Conservation (phyloP, 2,797 vertebrate species). For the Argentina silus region DNA sequence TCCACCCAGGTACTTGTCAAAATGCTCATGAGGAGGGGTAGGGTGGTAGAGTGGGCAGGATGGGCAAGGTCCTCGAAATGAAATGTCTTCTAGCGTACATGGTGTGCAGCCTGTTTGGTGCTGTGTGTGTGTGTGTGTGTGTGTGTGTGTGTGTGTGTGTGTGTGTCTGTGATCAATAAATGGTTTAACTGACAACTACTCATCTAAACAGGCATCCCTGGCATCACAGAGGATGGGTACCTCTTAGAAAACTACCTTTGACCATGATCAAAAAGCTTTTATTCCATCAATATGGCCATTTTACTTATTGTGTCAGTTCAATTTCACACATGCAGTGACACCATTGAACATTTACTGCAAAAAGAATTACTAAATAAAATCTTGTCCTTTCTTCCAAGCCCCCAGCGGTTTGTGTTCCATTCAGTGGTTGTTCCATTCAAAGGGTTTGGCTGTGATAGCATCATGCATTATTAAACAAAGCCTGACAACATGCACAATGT, state of each 20-base stretch:
- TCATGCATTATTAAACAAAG: conserved; percentile 82
- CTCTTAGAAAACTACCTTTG: conserved; percentile 35
- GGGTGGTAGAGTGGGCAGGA: neutral
- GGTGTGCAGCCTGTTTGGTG: too few species aligned
- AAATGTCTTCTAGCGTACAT: too few species aligned
- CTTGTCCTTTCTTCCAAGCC: conserved; percentile 64
- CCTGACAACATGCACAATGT: conserved; percentile 79
- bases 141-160: conserved; percentile 11
- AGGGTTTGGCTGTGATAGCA: conserved; percentile 78
- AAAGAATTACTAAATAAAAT: conserved; percentile 44
- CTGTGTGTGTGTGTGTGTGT: neutral
- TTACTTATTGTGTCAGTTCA: conserved; percentile 29
- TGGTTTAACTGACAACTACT: neutral
- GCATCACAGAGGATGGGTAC: conserved; percentile 7
- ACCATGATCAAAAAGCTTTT: conserved; percentile 8
- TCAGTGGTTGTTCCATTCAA: conserved; percentile 73
- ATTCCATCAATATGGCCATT: conserved; percentile 31
- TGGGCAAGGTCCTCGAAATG: conserved; percentile 1
- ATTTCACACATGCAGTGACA: conserved; percentile 43
- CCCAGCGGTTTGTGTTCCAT: conserved; percentile 75
- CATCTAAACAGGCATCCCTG: conserved; percentile 15
- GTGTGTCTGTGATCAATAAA: conserved; percentile 16
- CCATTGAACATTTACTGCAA: conserved; percentile 65
- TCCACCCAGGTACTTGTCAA: neutral
- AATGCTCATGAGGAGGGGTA: neutral